phyloP scores from a whole-genome alignment of 2,113 vertebrate species.

The Pterocles burchelli region DNA sequence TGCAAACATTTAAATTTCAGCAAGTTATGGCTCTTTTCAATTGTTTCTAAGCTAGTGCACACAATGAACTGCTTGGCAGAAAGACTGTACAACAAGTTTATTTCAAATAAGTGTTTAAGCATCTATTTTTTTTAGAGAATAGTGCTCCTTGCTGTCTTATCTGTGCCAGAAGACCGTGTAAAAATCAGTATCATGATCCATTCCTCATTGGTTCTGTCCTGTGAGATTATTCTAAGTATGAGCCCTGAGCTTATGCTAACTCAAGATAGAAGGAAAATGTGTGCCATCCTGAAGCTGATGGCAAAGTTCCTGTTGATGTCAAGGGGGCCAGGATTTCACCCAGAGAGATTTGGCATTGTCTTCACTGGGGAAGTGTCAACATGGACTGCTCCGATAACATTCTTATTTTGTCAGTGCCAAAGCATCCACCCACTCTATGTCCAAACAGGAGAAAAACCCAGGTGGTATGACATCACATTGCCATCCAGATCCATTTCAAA shows the following conservation, averaged over 20 bases:
- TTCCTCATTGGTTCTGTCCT: neutral
- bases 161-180: neutral
- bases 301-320: constrained; percentile 4
- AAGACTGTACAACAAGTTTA: neutral
- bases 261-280: neutral
- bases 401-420: constrained; percentile 27
- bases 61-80: neutral
- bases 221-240: neutral
- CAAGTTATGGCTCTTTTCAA: neutral
- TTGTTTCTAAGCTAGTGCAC: neutral
- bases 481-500: constrained; percentile 20
- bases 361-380: neutral
- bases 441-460: constrained; percentile 44
- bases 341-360: neutral
- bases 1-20: constrained; percentile 7
- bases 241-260: neutral
- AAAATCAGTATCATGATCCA: neutral
- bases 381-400: neutral
- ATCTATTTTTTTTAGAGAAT: neutral
- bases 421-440: constrained; percentile 17
- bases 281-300: constrained; percentile 13
- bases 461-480: constrained; percentile 18
- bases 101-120: neutral
- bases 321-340: constrained; percentile 1
- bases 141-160: neutral